Conservation (phyloP, 2,113 vertebrate genomes). For the Burhinus oedicnemus region DNA sequence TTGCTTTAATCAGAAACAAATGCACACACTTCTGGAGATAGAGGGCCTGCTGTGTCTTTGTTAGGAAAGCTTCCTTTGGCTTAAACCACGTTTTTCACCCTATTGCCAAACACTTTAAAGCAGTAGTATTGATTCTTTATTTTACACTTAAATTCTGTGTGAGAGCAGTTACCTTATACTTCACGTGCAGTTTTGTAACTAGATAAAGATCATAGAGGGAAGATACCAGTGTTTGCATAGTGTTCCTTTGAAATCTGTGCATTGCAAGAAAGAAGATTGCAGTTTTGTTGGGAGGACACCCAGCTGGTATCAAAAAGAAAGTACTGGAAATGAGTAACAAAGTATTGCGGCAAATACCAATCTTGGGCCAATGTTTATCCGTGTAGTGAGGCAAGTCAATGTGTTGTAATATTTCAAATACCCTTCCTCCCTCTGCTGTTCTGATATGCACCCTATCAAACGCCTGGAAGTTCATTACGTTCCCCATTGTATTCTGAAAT, state of each 20-base stretch:
- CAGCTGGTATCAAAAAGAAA: background rate
- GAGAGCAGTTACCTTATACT: background rate
- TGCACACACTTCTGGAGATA: background rate
- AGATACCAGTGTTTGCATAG: background rate
- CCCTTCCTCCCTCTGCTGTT: background rate
- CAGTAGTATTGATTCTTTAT: background rate
- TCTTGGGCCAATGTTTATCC: background rate
- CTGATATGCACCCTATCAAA: fast-evolving
- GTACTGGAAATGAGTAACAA: background rate
- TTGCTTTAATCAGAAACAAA: background rate
- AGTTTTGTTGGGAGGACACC: background rate
- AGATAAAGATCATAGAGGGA: background rate
- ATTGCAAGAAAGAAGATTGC: background rate
- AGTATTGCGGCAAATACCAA: background rate
- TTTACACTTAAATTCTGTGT: background rate
- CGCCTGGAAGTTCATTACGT: background rate
- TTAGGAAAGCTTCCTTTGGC: background rate
- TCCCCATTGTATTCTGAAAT: background rate
- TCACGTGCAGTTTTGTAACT: background rate
- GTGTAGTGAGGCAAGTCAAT: fast-evolving
- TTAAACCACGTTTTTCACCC: background rate
- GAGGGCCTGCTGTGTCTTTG: background rate
- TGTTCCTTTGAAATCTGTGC: background rate
- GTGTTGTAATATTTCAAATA: background rate
- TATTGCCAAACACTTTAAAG: background rate